A percentile compares a stretch with the other conserved stretches of the same genome.
These are phyloP conservation scores for Rhinichthys klamathensis DNA, from an alignment of 2,113 vertebrate species.

Conservation along the genomic window DNA sequence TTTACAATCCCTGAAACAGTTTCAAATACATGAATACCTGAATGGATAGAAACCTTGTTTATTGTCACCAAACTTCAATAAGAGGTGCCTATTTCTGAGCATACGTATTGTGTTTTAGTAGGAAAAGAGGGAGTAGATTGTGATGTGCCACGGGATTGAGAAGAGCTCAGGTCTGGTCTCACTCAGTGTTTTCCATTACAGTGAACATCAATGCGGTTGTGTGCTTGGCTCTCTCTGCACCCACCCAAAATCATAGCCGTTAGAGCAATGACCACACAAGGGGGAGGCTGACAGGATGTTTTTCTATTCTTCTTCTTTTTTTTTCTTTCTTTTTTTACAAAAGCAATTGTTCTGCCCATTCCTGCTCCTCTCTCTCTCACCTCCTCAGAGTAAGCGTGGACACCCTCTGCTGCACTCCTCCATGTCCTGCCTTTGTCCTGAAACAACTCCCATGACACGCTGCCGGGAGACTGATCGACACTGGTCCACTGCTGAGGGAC, in stretches of 20 bases:
- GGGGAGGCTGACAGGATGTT: slow-evolving; percentile 54
- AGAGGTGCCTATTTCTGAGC: slow-evolving; percentile 21
- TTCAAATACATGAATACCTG: neutral
- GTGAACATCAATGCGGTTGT: slow-evolving; percentile 63
- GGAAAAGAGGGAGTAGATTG: slow-evolving; percentile 51
- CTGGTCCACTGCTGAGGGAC: slow-evolving; percentile 35
- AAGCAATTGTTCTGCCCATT: slow-evolving; percentile 55
- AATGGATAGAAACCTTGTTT: slow-evolving; percentile 46
- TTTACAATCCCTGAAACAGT: neutral
- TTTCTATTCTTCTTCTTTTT: slow-evolving; percentile 39
- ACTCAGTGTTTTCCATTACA: slow-evolving; percentile 65
- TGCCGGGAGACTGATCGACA: slow-evolving; percentile 32
- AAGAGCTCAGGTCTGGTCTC: slow-evolving; percentile 61
- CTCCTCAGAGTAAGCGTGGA: slow-evolving; percentile 29
- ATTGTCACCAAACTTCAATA: slow-evolving; percentile 64
- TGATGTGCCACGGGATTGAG: slow-evolving; percentile 52
- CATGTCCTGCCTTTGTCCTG: slow-evolving; percentile 16
- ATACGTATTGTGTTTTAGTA: slow-evolving; percentile 59
- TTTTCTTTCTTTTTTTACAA: slow-evolving; percentile 36
- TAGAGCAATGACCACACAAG: slow-evolving; percentile 68
- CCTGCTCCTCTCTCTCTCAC: slow-evolving; percentile 44
- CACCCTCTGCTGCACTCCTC: slow-evolving; percentile 34
- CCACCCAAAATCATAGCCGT: slow-evolving; percentile 61
- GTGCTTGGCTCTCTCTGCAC: slow-evolving; percentile 63
- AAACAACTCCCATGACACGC: slow-evolving; percentile 49